phyloP scores from a whole-genome alignment of 2,888 invertebrate species.

The Tridacna crocea region DNA sequence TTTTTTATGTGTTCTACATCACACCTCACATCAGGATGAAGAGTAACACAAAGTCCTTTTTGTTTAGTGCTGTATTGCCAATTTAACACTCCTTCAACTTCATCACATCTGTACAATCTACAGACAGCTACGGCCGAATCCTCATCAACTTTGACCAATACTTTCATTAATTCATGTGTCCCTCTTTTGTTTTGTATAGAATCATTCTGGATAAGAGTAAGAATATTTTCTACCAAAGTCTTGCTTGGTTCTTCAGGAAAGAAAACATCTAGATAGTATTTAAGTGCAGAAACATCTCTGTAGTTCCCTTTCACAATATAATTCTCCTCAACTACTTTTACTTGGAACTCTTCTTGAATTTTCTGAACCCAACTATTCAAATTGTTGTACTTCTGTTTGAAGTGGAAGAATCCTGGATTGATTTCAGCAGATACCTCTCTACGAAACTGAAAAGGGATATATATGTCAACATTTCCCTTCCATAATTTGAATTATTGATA shows the following conservation, averaged over 20 bases:
- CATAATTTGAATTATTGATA: not conserved
- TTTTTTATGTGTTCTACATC: slow-evolving; percentile 5
- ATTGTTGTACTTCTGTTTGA: not conserved
- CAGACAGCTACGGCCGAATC: not conserved
- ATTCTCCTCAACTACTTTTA: not conserved
- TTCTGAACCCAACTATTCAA: not conserved
- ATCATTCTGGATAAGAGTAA: not conserved
- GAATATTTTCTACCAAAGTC: not conserved
- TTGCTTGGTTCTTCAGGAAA: slow-evolving; percentile 6
- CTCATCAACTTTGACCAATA: not conserved
- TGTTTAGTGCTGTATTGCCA: not conserved
- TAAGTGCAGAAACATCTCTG: not conserved
- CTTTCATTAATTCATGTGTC: not conserved
- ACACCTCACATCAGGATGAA: not conserved
- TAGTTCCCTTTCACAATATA: not conserved
- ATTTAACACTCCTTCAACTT: not conserved
- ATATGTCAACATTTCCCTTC: not conserved
- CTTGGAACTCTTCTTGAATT: slow-evolving; percentile 1
- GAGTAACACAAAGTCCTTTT: not conserved
- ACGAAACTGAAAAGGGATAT: not conserved
- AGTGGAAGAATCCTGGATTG: not conserved
- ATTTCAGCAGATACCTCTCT: slow-evolving; percentile 5
- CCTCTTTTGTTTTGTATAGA: not conserved
- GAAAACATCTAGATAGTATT: not conserved
- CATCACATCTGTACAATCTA: not conserved